Base-by-base conservation (phyloP, 2,888 invertebrate genomes). In the Molanna angustata region DNA sequence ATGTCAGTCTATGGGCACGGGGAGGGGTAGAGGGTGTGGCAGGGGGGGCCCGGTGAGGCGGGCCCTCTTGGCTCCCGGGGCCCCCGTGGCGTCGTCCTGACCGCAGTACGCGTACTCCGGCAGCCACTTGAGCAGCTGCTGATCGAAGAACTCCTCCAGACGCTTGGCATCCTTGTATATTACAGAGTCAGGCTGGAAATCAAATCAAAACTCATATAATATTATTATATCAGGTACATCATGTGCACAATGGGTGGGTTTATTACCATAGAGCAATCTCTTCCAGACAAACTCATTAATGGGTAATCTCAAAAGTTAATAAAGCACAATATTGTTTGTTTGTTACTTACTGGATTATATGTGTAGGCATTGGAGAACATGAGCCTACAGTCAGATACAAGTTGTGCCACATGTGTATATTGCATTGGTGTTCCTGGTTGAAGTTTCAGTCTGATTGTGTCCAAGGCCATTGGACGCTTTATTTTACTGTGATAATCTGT, bases 351-450 rank as follows among this genome's bases (percentile, higher is more conserved):
- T 67, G 86, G 80, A 76, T 94, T 92, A 71, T 86, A 93, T 16
- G 79, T 77, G 68, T 86, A 88, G 33, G 93, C 94, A 76, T 94
- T 94, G 69, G 84, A 85, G 75, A 95, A 94, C 69, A 95, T 86
- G 63, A 89, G 79, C 53, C 90, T 82, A 59, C 90, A 83, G 73
- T 95, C 94, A 50, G 81, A 74, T 52, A 94, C 80, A 69, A 94
- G 86, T 62, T 88, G 83, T 64, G 85, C 79, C 50, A 89, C 79
- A 65, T 80, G 81, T 62, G 81, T 76, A 73, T 94, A 95, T 66
- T 88, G 86, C 65, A 82, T 79, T 46, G 80, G 79, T 63, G 83
- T 75, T 60, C 80, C 80, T 64, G 88, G 84, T 71, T 89, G 87
- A 65, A 95, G 76, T 73, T 87, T 88, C 64, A 84, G 82, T 64